A percentile compares a stretch with the other conserved stretches of the same genome.
Evolutionary conservation across 2,888 invertebrate genomes (phyloP).

Genomic region (Pollenia amentaria): DNA sequence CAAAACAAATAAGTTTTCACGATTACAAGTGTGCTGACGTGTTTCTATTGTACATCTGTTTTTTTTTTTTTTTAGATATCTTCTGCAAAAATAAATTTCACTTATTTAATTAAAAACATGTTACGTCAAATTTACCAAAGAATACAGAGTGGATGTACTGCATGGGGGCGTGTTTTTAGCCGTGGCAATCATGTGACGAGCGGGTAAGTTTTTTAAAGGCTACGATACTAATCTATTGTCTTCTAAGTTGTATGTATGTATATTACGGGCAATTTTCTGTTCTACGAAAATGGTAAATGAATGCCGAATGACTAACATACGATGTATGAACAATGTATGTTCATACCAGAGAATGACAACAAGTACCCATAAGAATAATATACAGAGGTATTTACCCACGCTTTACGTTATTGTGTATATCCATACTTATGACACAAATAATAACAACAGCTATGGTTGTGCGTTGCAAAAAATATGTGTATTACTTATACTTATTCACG

Average conservation of each 20-base stretch:
- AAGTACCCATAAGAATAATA: too few relatives aligned
- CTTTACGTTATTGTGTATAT: too few relatives aligned
- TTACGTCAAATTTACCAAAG: conserved; percentile 64
- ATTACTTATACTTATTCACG: too few relatives aligned
- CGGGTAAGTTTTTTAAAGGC: conserved; percentile 52
- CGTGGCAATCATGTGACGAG: conserved; percentile 54
- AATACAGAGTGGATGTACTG: conserved; percentile 20
- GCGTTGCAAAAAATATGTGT: too few relatives aligned
- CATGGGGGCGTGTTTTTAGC: conserved; percentile 58
- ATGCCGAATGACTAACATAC: neutral
- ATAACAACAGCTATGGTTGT: too few relatives aligned
- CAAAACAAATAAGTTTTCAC: neutral
- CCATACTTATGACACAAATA: too few relatives aligned
- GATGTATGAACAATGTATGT: neutral
- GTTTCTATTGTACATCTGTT: conserved; percentile 4
- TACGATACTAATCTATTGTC: neutral
- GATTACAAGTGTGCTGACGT: neutral
- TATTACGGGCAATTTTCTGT: neutral
- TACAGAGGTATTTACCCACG: too few relatives aligned
- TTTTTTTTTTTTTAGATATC: conserved; percentile 40
- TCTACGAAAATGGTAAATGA: neutral
- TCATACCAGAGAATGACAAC: too few relatives aligned
- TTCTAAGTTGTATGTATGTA: neutral
- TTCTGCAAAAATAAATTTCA: conserved; percentile 48
- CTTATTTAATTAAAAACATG: conserved; percentile 47